Conservation (phyloP, 2,113 vertebrate genomes). For the Pteronura brasiliensis region DNA sequence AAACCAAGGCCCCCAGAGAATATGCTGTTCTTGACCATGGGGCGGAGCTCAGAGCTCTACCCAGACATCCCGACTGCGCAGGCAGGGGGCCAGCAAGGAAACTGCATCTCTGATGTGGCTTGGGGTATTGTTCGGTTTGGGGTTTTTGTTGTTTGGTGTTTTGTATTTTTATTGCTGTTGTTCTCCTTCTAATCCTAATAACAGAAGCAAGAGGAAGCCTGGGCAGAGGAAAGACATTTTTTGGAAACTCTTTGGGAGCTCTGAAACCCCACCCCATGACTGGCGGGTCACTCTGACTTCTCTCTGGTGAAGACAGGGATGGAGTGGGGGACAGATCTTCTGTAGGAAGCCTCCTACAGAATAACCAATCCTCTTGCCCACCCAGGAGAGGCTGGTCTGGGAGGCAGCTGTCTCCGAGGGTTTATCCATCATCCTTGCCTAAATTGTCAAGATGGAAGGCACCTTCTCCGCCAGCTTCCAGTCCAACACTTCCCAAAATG, state of each 20-base stretch:
- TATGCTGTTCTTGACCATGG: neutral
- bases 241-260: neutral
- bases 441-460: neutral
- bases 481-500: neutral
- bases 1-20: conserved; percentile 45
- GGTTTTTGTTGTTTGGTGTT: conserved; percentile 45
- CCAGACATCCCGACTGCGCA: conserved; percentile 52
- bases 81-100: neutral
- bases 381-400: neutral
- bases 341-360: neutral
- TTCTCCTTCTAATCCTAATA: conserved; percentile 39
- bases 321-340: neutral
- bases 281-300: neutral
- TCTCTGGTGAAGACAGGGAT: neutral
- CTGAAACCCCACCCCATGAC: neutral
- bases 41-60: conserved; percentile 39
- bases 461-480: too few species aligned
- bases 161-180: conserved; percentile 4
- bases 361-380: neutral
- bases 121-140: conserved; percentile 51
- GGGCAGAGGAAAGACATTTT: neutral
- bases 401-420: rapidly evolving
- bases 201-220: conserved; percentile 13
- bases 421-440: rapidly evolving
- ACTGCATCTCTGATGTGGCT: conserved; percentile 61